Base-by-base conservation (phyloP, 2,888 invertebrate species). In the Tenthredo mesomela region DNA sequence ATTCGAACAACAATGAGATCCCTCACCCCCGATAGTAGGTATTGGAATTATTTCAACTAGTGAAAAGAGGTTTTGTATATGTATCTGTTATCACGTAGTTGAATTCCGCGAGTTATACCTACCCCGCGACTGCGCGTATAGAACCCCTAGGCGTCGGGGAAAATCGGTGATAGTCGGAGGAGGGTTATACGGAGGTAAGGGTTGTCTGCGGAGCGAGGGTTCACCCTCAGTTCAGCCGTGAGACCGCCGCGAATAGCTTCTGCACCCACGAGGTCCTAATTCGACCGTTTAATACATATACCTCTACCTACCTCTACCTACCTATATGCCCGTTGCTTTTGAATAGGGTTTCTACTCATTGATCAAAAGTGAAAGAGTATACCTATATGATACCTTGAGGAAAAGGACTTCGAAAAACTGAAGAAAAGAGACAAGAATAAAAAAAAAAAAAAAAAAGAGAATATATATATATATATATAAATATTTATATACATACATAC, bases 141-240 rank as follows among this genome's bases (percentile, higher is more conserved):
- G 78, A 54, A 54, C 71, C 84, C 83, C 84, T 25, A 77, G 73
- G 75, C 58, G 61, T 70, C 83, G 82, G 85, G 80, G 85, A 82
- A 29, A 70, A 78, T 85, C 71, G 29, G 77, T 65, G 71, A 70
- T 83, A 80, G 85, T 77, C 54, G 83, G 5, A 71, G 61, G 65
- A 47, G 71, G 37, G 85, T 70, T 67, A 65, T 84, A 47, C 84
- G 86, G 87, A 86, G 89, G 87, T 89, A 86, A 88, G 87, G 88
- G 89, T 85, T 82, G 82, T 67, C 77, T 65, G 73, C 29, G 73
- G 75, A 89, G 86, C 88, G 91, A 90, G 90, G 90, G 89, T 88
- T 89, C 88, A 88, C 89, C 87, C 88, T 91, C 91, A 91, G 91
- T 91, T 90, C 91, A 89, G 90, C 91, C 91, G 92, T 90, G 91